Base-by-base conservation (phyloP, 2,797 vertebrate species). In the Columba guinea region DNA sequence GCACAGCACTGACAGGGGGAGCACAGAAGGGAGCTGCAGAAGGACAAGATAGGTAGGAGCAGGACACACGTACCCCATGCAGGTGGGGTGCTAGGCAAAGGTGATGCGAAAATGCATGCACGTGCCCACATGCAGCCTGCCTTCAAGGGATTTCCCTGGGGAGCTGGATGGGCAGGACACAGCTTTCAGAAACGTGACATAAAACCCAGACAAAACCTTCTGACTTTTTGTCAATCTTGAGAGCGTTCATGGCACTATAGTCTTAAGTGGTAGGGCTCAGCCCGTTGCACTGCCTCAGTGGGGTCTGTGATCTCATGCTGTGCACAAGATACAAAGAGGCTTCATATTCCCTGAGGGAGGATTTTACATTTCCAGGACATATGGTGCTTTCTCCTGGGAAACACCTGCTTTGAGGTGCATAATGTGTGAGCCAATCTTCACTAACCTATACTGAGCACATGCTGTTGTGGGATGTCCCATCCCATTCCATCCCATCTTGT, bases 41-140 rank as follows among this genome's bases (percentile, higher is more conserved):
- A 62, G 19, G 27, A 26, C 0, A 2, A 76, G 39, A 9, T 32
- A 69, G 28, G 22, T 1, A 2, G 64, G 27, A 65, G 0, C 28
- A 23, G 22, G 10, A 46, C 21, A 49, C 11, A 20, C 9, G 9
- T 58, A 12, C 24, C 56, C 20, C 35, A 16, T 1, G 32, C 30
- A 4, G 1, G 18, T 2, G 2, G 13, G 4, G 4, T 32, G 34
- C 46, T 17, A 5, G 37, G 60, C 34, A 86, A 41, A 46, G 41
- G 11, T 1, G 1, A 6, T 63, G 9, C 32, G 48, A 11, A 28
- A 70, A 46, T 1, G 0, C 0, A 2, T 49, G 28, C 32, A 18
- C 0, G 0, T 48, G 21, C 22, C 16, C 2, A 3, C 6, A 1
- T 8, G 4, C 28, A 49, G 13, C 4, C 37, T 53, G 23, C 19